Conservation (phyloP, 1,140 invertebrate genomes). For the Caerostris extrusa region DNA sequence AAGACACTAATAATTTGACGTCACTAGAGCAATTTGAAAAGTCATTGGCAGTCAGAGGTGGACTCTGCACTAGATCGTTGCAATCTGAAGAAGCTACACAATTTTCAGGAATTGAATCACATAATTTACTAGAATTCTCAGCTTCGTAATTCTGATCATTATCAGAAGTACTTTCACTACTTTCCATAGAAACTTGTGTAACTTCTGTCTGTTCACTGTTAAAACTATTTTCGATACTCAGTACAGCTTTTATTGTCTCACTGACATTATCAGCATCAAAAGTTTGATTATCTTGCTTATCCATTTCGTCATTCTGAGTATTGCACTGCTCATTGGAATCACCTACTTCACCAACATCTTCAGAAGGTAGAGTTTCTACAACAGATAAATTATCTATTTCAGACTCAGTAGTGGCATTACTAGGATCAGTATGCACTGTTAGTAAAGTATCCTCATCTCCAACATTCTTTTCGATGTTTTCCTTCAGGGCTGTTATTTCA, state of each 20-base stretch:
- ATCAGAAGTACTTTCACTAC: neutral
- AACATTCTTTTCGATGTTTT: neutral
- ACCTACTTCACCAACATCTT: neutral
- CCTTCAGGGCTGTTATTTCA: neutral
- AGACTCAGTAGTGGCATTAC: neutral
- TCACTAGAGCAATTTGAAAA: constrained; percentile 59
- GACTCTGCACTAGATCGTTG: constrained; percentile 18
- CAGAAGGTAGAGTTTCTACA: neutral
- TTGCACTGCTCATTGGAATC: neutral
- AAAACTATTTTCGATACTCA: constrained; percentile 3
- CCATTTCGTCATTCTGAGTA: neutral
- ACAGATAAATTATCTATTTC: constrained; percentile 4
- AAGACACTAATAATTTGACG: constrained; percentile 59
- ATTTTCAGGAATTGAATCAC: neutral
- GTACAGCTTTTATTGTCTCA: neutral
- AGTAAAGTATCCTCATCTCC: neutral
- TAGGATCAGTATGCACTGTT: neutral
- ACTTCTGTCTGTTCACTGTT: neutral
- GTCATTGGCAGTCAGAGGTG: constrained; percentile 2
- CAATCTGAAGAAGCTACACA: constrained; percentile 35
- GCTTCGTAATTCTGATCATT: constrained; percentile 17
- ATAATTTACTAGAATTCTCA: constrained; percentile 13
- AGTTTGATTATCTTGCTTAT: neutral
- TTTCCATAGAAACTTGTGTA: neutral
- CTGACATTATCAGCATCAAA: neutral